These are phyloP conservation scores for Neoaliturus tenellus DNA, from an alignment of 2,888 invertebrate species.

Conservation along the genomic window DNA sequence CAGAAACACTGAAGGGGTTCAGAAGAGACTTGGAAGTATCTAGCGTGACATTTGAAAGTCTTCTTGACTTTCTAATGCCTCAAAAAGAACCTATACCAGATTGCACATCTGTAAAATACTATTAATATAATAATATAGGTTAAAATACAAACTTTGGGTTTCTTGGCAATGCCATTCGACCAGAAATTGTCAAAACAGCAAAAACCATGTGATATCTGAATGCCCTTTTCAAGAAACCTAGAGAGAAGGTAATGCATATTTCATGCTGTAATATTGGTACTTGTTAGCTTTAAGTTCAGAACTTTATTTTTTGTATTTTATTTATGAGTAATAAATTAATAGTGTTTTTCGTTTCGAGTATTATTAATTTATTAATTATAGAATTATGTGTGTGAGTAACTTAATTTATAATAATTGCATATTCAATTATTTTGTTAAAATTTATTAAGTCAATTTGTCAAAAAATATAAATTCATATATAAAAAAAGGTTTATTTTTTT, in stretches of 20 bases:
- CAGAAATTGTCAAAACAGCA: conserved; percentile 45
- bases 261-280: conserved; percentile 57
- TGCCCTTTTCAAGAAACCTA: conserved; percentile 64
- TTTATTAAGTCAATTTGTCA: background rate
- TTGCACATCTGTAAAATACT: background rate
- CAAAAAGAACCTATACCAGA: background rate
- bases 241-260: conserved; percentile 69
- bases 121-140: conserved; percentile 32
- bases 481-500: too few species aligned
- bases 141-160: conserved; percentile 56
- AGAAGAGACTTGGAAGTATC: too few species aligned
- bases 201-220: conserved; percentile 58
- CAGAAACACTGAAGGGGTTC: too few species aligned
- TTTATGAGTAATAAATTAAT: conserved; percentile 22
- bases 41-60: too few species aligned
- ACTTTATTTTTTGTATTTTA: conserved; percentile 42
- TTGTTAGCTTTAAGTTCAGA: conserved; percentile 33
- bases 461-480: too few species aligned
- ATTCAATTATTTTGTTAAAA: too few species aligned
- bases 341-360: background rate
- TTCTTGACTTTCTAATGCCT: too few species aligned
- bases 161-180: conserved; percentile 56
- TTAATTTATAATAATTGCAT: background rate
- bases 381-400: background rate
- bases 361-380: conserved; percentile 56